Conservation (phyloP, 2,888 invertebrate genomes). For the Phasia obesa region DNA sequence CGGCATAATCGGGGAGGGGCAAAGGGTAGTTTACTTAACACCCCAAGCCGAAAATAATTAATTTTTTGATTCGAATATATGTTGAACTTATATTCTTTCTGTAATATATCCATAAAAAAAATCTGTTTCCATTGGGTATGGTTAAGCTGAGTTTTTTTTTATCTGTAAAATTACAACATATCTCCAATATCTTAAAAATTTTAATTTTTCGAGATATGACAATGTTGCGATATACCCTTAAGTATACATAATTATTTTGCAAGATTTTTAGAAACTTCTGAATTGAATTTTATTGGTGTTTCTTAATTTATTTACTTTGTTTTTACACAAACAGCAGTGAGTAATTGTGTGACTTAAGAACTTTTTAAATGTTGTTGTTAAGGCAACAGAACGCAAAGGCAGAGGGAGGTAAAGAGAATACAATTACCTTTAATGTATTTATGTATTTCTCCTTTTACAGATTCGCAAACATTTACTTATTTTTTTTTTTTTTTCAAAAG, state of each 20-base stretch:
- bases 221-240: no score
- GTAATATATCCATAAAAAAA: no score
- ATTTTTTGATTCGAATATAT: no score
- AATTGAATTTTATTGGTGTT: slow-evolving; percentile 26
- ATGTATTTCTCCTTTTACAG: slow-evolving; percentile 44
- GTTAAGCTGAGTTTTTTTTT: no score
- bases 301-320: background rate
- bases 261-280: slow-evolving; percentile 24
- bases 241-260: slow-evolving; percentile 1
- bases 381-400: background rate
- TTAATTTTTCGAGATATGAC: no score
- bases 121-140: no score
- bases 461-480: slow-evolving; percentile 14
- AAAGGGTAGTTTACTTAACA: no score
- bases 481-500: background rate
- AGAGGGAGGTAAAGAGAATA: slow-evolving; percentile 3
- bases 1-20: no score
- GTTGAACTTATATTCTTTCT: no score
- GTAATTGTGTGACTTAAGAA: slow-evolving; percentile 29
- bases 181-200: no score
- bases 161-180: no score
- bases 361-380: slow-evolving; percentile 15
- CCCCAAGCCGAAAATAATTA: no score
- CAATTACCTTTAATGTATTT: slow-evolving; percentile 30
- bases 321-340: slow-evolving; percentile 21